phyloP scores from a whole-genome alignment of 92 coral and sea anemone genomes.

The Anthopleura xanthogrammica region DNA sequence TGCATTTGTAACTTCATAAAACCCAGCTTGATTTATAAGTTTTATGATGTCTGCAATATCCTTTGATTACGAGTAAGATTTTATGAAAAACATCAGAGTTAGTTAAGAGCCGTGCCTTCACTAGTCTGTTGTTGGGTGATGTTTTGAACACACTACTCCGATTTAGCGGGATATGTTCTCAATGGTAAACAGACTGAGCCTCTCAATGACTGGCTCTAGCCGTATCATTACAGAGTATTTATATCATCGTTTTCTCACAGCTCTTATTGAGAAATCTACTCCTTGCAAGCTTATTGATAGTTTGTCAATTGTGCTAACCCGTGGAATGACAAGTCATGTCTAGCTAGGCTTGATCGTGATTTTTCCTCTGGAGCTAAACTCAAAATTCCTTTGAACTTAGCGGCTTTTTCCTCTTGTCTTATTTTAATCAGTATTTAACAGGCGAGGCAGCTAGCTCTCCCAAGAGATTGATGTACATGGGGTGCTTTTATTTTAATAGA shows the following conservation, averaged over 20 bases:
- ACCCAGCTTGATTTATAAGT: neutral
- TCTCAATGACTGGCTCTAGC: conserved; percentile 16
- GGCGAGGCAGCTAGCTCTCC: neutral
- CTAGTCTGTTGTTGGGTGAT: conserved; percentile 27
- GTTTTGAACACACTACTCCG: conserved; percentile 55
- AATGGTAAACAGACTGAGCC: conserved; percentile 22
- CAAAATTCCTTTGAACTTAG: conserved; percentile 17
- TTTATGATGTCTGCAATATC: neutral
- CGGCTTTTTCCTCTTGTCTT: neutral
- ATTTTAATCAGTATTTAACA: neutral
- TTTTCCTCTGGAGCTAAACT: neutral
- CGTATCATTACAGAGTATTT: conserved; percentile 14
- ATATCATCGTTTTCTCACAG: neutral
- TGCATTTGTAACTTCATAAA: neutral
- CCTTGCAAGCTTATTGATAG: conserved; percentile 1
- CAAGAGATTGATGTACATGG: neutral
- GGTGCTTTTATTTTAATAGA: neutral
- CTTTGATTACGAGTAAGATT: neutral
- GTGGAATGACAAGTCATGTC: conserved; percentile 9
- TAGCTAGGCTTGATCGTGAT: conserved; percentile 3
- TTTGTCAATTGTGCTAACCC: conserved; percentile 17
- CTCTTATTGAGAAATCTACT: conserved; percentile 12
- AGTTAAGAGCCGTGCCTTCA: neutral
- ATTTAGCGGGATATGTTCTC: conserved; percentile 35
- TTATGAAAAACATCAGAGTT: neutral